A percentile compares a stretch with the other conserved stretches of the same genome.
phyloP scores from a whole-genome alignment of 2,797 vertebrate genomes.

The Enteromius afrohamiltoni region DNA sequence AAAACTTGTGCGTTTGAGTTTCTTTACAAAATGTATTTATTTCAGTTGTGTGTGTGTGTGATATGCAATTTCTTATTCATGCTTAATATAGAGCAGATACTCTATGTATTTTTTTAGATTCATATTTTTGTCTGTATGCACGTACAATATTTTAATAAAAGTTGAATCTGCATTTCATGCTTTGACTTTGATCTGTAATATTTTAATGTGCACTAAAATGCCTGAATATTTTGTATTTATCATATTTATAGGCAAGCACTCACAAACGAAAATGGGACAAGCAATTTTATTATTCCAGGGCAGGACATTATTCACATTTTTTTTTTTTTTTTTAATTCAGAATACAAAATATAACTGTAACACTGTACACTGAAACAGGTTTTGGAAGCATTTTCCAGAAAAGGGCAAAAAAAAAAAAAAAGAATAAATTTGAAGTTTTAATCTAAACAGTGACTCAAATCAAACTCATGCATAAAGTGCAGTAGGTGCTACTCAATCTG shows the following conservation, averaged over 20 bases:
- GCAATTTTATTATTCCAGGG: slow-evolving; percentile 37
- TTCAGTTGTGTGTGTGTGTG: no score
- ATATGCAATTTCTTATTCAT: no score
- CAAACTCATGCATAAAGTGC: slow-evolving; percentile 32
- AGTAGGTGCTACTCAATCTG: slow-evolving; percentile 18
- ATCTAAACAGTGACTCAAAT: not conserved
- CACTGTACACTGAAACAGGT: slow-evolving; percentile 3
- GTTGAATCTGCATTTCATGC: not conserved
- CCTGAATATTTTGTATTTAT: not conserved
- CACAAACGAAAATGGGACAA: slow-evolving; percentile 14
- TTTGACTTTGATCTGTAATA: not conserved
- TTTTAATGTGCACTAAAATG: not conserved
- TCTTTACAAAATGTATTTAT: no score
- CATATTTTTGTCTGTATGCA: no score
- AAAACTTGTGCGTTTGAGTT: no score
- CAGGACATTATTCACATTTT: slow-evolving; percentile 22
- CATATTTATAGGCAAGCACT: not conserved
- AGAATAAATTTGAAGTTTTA: not conserved
- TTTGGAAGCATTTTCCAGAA: not conserved
- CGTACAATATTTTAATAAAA: no score
- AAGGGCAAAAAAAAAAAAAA: not conserved
- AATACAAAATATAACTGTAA: slow-evolving; percentile 48
- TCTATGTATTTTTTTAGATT: no score
- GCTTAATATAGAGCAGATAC: no score
- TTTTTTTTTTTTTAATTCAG: slow-evolving; percentile 19